Conservation (phyloP, 2,113 vertebrate species). For the Prochilodus magdalenae region DNA sequence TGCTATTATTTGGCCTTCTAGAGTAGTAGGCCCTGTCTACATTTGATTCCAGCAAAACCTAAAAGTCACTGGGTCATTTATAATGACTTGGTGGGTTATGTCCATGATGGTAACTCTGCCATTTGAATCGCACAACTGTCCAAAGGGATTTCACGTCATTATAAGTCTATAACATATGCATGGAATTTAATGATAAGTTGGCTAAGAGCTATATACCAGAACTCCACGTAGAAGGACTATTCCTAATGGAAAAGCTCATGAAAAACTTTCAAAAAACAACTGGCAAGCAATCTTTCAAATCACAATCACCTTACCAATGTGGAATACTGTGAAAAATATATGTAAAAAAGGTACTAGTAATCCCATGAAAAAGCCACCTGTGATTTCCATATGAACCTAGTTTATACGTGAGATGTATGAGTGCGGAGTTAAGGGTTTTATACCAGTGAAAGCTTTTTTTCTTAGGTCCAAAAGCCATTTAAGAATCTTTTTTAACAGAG, state of each 20-base stretch:
- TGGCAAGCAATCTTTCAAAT: not conserved
- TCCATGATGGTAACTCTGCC: not conserved
- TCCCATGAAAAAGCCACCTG: too few relatives aligned
- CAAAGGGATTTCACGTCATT: not conserved
- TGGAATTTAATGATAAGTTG: not conserved
- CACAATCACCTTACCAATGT: not conserved
- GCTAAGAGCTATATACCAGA: not conserved
- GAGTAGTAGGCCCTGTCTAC: not conserved
- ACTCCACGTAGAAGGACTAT: not conserved
- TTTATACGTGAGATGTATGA: not conserved
- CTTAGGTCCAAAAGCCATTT: not conserved
- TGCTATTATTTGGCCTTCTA: not conserved
- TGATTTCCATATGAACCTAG: not conserved
- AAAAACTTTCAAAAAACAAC: not conserved
- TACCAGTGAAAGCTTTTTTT: not conserved
- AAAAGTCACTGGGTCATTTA: slow-evolving; percentile 26
- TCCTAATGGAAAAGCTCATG: not conserved
- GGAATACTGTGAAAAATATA: not conserved
- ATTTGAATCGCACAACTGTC: not conserved
- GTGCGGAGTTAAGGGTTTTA: not conserved
- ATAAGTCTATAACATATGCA: not conserved
- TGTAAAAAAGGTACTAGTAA: not conserved
- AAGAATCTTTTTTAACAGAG: not conserved
- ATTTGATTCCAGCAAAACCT: slow-evolving; percentile 5
- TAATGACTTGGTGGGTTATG: not conserved